Base-by-base conservation (phyloP, 1,140 invertebrate species). In the Nymphalis io region DNA sequence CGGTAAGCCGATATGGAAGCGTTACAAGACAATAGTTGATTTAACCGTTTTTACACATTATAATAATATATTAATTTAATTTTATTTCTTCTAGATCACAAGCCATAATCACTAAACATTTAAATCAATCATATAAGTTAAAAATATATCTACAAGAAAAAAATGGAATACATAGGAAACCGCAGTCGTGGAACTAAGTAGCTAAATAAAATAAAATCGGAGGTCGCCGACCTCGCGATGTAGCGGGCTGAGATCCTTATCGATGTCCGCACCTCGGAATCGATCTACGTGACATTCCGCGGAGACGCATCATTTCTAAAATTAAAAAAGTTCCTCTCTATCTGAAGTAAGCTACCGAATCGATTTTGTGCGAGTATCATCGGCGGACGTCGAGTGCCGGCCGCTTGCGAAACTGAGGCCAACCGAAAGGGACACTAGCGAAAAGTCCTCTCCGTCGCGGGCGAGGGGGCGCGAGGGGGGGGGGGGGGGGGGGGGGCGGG, bases 1-100 rank as follows among this genome's bases (percentile, higher is more conserved):
- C 5, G 44, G 1, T 16, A 60, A 23, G 27, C 27, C 27, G 18
- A n/a, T 23, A 53, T 53, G 48, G 3, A 53, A 53, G 13, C 48
- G 20, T 53, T 53, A 53, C 18, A 53, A 20, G 48, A 53, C 48
- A 53, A 53, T 53, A 53, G 48, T 53, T 21, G 3, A 27, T 48
- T 38, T 61, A 21, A 12, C 10, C n/a, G 20, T 33, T 62, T 46
- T 61, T 46, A 3, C 16, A 27, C 42, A 27, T 62, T 62, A n/a
- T n/a, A n/a, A 44, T 44, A 21, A 61, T 53, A 53, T 16, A 46
- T 46, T 46, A 61, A 46, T 46, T 53, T 53, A 12, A 53, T 8
- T 53, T 53, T 33, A 33, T 8, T 33, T 33, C 3, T 53, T 61
- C 60, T 62, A 62, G 11, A 62, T 62, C 60, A 51, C 60, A 62